Base-by-base conservation (phyloP, 2,113 vertebrate genomes). In the Gallinago jamesoni region DNA sequence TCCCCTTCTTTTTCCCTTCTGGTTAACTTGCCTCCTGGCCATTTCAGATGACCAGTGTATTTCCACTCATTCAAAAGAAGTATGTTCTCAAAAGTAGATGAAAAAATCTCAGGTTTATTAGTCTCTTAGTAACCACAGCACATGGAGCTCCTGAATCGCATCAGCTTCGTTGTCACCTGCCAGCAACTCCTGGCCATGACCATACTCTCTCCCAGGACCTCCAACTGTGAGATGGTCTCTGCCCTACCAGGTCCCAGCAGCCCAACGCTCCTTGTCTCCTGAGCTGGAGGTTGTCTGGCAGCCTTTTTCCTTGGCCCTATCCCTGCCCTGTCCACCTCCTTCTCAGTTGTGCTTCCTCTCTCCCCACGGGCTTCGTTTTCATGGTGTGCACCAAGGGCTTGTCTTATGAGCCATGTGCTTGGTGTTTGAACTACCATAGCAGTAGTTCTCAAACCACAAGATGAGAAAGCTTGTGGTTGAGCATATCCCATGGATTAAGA, bases 291-390 rank as follows among this genome's bases (percentile, higher is more conserved):
- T 59, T 72, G 33, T 33, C 57, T 59, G 10, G 7, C 11, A 5
- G 59, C 37, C 15, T 37, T 88, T 14, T 16, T 62, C 14, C 50
- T 20, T 39, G n/a, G 30, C 25, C 14, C 18, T 27, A 27, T 37
- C 20, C 28, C 22, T 76, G 10, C 15, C 12, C 28, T 64, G 27
- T 48, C 35, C 18, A 31, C 5, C 22, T 77, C 28, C 15, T 63
- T 59, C 19, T 62, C 1, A 2, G 21, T 55, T 33, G 30, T 60
- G 15, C 37, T 86, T 73, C 20, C 72, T 74, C 47, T 83, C 10
- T 70, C 13, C 43, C 10, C 0, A 3, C 47, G 21, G 67, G 5
- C 18, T 89, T 86, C 1, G 4, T 50, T 17, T 1, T 0, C 2
- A 3, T 4, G 3, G 7, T 52, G n/a, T 4, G 6, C 13, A 57